Evolutionary conservation across 1,140 invertebrate species (phyloP), one percentile per base, ranked within the genome.

Genomic region (Anastrepha ludens): DNA sequence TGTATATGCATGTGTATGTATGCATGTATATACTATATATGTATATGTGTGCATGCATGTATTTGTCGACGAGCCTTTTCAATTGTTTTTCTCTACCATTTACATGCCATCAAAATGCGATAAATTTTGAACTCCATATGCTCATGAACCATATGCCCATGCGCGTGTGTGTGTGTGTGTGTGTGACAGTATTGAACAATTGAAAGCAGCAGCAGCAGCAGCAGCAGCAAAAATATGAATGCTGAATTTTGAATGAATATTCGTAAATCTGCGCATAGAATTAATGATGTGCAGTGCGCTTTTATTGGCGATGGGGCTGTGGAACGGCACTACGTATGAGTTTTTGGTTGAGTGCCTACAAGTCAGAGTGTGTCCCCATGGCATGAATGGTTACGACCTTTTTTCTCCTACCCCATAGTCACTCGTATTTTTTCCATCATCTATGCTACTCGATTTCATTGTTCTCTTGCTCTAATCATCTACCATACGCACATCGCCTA

Each of bases 211-310:
- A 29, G 29, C 3, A 55, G 50, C 50, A 55, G 50, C 6, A 29
- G 29, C 3, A 44, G 39, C 41, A 74, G 41, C 41, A 74, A 47
- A 74, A 29, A 29, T 67, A 67, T 67, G 3, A 9, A 67, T 67
- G 29, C 5, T 20, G 39, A 11, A 67, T 67, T 67, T 15, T 67
- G 44, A 41, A 44, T 29, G 67, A 29, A 74, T n/a, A 74, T 74
- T 74, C 67, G 67, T 39, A 74, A 44, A 74, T 74, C 67, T 74
- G 41, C 13, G 41, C 67, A 74, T n/a, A 74, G 67, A 74, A 74
- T 74, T 74, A 74, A 74, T 74, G 67, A 74, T 47, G 41, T 74
- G 44, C 41, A 74, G 39, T 74, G 67, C 2, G 11, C 17, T 47
- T 47, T 74, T 74, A 74, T 74, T 74, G 11, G 47, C 67, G 5